Conservation (phyloP, 35 echinoderm and acorn worm genomes). For the Hemicentrotus pulcherrimus region DNA sequence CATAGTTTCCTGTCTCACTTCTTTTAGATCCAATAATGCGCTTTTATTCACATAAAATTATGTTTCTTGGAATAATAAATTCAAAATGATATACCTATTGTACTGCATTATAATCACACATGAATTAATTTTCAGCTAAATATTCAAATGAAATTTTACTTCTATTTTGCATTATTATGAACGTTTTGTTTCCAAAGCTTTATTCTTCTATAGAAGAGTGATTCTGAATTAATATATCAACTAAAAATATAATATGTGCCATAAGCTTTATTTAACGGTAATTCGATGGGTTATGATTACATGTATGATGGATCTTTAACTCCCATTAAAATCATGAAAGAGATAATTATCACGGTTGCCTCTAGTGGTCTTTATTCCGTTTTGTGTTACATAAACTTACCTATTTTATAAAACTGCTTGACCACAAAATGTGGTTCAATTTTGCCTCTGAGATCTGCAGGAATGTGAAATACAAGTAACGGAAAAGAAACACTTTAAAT, state of each 20-base stretch:
- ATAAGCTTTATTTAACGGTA: not conserved
- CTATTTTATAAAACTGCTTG: constrained; percentile 43
- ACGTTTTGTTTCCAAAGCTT: too few species aligned
- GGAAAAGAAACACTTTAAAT: not conserved
- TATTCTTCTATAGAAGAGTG: too few species aligned
- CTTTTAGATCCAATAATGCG: too few species aligned
- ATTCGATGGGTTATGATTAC: not conserved
- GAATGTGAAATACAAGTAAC: not conserved
- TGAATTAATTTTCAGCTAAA: too few species aligned
- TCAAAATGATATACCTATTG: too few species aligned
- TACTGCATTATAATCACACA: too few species aligned
- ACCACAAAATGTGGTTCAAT: constrained; percentile 40
- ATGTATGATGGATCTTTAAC: not conserved
- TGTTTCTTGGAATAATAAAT: too few species aligned
- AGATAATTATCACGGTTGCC: not conserved
- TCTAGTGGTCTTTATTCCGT: not conserved
- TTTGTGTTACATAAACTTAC: not conserved
- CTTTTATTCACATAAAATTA: too few species aligned
- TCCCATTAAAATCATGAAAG: not conserved
- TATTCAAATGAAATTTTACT: too few species aligned
- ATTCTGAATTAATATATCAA: too few species aligned
- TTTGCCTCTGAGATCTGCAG: constrained; percentile 33
- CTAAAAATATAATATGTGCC: too few species aligned
- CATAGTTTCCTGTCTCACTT: not conserved
- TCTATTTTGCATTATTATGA: too few species aligned